Conservation (phyloP, 1,140 invertebrate genomes). For the Drosophila kikkawai region DNA sequence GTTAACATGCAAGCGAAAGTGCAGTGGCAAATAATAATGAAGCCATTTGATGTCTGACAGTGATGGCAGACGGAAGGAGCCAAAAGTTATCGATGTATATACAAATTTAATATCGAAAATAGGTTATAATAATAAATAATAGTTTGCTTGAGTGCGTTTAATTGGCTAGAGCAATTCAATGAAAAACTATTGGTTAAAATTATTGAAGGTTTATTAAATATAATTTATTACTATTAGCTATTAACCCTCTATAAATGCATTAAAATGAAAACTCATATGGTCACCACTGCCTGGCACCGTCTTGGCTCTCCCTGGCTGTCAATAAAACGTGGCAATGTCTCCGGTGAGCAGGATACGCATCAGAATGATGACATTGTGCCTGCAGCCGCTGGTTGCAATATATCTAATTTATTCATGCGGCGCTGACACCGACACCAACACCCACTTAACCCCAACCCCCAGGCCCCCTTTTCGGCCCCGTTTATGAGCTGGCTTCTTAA, state of each 20-base stretch:
- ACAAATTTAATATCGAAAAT: neutral
- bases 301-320: conserved; percentile 2
- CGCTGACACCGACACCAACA: conserved; percentile 42
- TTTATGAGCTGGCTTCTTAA: conserved; percentile 49
- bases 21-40: conserved; percentile 45
- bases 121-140: neutral
- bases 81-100: neutral
- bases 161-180: neutral
- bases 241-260: neutral
- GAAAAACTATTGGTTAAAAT: neutral
- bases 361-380: conserved; percentile 24
- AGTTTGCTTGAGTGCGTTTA: neutral
- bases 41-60: conserved; percentile 45
- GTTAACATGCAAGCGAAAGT: conserved; percentile 77
- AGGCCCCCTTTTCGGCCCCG: conserved; percentile 7
- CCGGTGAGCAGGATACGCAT: conserved; percentile 10
- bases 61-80: conserved; percentile 9
- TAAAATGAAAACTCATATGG: neutral
- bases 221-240: no score
- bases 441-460: neutral
- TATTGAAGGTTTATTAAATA: neutral
- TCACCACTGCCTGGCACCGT: conserved; percentile 2
- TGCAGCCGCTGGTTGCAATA: conserved; percentile 37
- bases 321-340: conserved; percentile 33
- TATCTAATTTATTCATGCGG: conserved; percentile 65